These are phyloP conservation scores for Peromyscus californicus DNA, from an alignment of 2,113 vertebrate genomes.

Conservation along the genomic window DNA sequence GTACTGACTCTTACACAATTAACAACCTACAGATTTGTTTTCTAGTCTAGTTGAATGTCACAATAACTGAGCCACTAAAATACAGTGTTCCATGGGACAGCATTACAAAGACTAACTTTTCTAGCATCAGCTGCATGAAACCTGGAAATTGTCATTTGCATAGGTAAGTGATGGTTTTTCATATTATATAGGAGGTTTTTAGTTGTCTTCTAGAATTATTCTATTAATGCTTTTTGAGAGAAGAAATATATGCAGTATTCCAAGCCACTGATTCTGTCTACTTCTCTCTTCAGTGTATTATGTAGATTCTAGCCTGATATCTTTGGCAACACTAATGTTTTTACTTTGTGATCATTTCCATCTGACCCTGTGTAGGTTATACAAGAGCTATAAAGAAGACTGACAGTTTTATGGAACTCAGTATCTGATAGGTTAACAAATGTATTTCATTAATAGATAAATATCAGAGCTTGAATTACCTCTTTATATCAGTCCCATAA, in stretches of 20 bases:
- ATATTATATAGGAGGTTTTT: background rate
- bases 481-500: background rate
- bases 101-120: background rate
- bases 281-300: background rate
- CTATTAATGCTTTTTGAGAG: background rate
- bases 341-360: background rate
- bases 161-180: background rate
- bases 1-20: background rate
- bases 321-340: background rate
- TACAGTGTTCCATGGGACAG: background rate
- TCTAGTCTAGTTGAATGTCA: background rate
- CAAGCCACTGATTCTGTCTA: background rate
- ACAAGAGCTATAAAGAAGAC: background rate
- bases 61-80: background rate
- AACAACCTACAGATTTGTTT: background rate
- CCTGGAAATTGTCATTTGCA: background rate
- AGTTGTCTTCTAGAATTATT: background rate
- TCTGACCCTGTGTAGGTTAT: background rate
- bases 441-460: background rate
- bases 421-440: background rate
- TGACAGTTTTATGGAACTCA: background rate
- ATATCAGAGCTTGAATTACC: slow-evolving; percentile 5
- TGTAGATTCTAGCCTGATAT: background rate
- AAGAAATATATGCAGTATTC: background rate
- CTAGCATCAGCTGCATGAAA: background rate